Percentiles rank a stretch among this genome's conserved stretches.
phyloP scores from a whole-genome alignment of 1,140 invertebrate species.

The Chrysopa pallens region DNA sequence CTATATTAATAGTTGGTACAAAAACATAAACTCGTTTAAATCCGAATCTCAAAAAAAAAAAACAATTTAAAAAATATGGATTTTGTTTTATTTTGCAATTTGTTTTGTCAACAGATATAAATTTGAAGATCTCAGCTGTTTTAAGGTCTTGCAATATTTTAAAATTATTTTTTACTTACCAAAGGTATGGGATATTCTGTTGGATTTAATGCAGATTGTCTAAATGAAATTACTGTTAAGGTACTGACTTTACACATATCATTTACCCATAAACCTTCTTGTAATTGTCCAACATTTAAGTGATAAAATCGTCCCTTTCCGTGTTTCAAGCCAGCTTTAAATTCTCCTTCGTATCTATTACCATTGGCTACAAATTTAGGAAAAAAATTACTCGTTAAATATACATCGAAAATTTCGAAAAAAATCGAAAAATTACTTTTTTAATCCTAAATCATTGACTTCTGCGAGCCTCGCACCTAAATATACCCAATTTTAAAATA shows the following conservation, averaged over 20 bases:
- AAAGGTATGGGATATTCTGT: constrained; percentile 32
- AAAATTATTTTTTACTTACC: constrained; percentile 18
- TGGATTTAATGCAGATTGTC: constrained; percentile 29
- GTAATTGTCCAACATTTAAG: constrained; percentile 35
- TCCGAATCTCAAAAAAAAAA: no score
- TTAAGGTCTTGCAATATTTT: no score
- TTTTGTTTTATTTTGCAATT: no score
- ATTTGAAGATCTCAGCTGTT: no score
- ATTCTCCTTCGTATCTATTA: constrained; percentile 41
- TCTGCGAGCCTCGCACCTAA: constrained; percentile 20
- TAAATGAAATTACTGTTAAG: constrained; percentile 30
- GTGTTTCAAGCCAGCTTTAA: constrained; percentile 30
- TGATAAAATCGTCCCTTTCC: constrained; percentile 39
- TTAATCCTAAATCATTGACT: constrained; percentile 3
- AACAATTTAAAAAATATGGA: no score
- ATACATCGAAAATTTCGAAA: no score
- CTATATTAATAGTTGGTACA: no score
- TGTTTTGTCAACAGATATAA: no score
- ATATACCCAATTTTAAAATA: no score
- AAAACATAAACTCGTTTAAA: no score
- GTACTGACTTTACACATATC: constrained; percentile 28
- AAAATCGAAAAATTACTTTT: constrained; percentile 11
- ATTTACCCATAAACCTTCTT: constrained; percentile 33
- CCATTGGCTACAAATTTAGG: constrained; percentile 29
- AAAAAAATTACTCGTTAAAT: no score